Conservation (phyloP, 2,888 invertebrate genomes). For the Autographa pulchrina region DNA sequence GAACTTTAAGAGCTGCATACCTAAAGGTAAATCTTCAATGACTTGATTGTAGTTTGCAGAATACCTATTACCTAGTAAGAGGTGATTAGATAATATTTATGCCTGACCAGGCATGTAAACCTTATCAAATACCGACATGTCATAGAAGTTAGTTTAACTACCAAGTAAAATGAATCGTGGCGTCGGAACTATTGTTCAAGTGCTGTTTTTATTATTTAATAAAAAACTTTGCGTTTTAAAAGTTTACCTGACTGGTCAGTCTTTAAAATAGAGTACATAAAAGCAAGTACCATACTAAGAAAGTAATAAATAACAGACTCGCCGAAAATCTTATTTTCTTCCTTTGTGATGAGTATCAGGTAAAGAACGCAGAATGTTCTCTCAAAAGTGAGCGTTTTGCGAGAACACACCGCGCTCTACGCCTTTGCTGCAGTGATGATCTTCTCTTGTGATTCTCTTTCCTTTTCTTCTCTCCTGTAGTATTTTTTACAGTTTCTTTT, state of each 20-base stretch:
- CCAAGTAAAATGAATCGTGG: not conserved
- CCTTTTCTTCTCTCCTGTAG: not conserved
- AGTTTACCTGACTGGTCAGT: not conserved
- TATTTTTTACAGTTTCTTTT: not conserved
- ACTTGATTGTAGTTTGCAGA: not conserved
- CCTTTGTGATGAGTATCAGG: not conserved
- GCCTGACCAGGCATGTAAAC: not conserved
- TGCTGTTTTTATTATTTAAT: too few relatives aligned
- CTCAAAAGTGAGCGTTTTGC: not conserved
- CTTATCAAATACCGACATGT: not conserved
- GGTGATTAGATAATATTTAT: not conserved
- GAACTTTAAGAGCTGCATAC: conserved; percentile 6
- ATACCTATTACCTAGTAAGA: not conserved
- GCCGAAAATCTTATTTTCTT: not conserved
- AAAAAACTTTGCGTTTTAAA: not conserved
- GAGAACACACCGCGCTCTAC: not conserved
- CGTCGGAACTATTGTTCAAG: too few relatives aligned
- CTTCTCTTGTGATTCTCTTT: not conserved
- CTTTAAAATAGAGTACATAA: not conserved
- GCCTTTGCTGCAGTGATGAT: not conserved
- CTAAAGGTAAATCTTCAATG: not conserved
- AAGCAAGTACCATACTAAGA: not conserved
- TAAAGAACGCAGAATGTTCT: not conserved
- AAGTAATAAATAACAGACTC: not conserved
- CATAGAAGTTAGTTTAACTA: not conserved